Base-by-base conservation (phyloP, 2,888 invertebrate genomes). In the Onthophagus sagittarius region DNA sequence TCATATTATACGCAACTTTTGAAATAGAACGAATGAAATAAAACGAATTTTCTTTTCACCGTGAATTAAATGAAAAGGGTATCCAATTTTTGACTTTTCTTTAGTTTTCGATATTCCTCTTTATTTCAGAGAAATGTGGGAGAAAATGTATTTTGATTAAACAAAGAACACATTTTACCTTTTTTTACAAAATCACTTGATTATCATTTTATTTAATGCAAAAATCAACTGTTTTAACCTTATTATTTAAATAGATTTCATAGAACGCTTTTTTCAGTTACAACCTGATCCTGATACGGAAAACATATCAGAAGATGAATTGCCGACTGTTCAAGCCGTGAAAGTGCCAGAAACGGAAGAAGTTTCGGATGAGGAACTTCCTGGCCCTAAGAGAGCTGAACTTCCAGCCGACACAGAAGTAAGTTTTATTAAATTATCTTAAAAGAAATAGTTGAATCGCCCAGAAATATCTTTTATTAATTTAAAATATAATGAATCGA, bases 261-360 rank as follows among this genome's bases (percentile, higher is more conserved):
- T 23, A 23, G 3, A 81, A 70, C n/a, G 72, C 14, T 62, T 71
- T 71, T 75, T 73, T 79, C 15, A 84, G 83, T 53, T 74, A n/a
- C 74, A 74, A 76, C 88, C 88, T 82, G 93, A 93, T 78, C 92
- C 93, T 70, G 94, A 94, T 82, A 93, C 94, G 0, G 95, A 95
- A 86, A 92, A 93, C 73, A 93, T 95, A 63, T 94, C 94, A 0
- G 94, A 94, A 84, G 94, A 95, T 84, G 94, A 94, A 84, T 82
- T 94, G 32, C 94, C 94, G 0, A 87, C 87, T 33, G 90, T 93
- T 0, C 89, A 90, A 79, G 91, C 92, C 77, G 92, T 91, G 5
- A 93, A 93, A 86, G 90, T 94, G 63, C 92, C 93, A 76, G 94
- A 94, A 87, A 93, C 94, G 1, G 94, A 94, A 83, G 94, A 93